Conservation (phyloP, 2,797 vertebrate genomes). For the Propithecus perrieri region DNA sequence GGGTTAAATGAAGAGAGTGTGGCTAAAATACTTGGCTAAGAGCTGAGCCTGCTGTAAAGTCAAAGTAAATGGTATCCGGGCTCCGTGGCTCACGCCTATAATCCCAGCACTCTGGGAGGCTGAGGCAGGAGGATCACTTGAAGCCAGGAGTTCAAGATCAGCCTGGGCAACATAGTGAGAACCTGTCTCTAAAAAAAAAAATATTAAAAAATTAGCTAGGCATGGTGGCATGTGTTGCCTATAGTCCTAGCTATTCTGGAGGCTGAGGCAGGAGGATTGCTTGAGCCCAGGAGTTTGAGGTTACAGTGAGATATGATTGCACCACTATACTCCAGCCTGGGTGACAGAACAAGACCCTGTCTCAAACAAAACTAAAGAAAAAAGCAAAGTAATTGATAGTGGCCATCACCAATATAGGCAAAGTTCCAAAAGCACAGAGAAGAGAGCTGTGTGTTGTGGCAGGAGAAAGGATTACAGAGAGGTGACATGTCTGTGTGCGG, state of each 20-base stretch:
- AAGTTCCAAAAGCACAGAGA: constrained; percentile 22
- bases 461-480: not conserved
- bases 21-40: not conserved
- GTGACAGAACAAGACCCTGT: not conserved
- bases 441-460: not conserved
- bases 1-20: not conserved
- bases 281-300: not conserved
- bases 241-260: not conserved
- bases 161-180: not conserved
- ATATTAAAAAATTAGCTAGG: not conserved
- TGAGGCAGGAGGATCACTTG: not conserved
- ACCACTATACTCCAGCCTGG: too few species aligned
- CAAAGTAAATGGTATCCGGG: not conserved
- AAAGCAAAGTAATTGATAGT: not conserved
- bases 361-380: not conserved
- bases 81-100: not conserved
- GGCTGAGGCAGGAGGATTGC: not conserved
- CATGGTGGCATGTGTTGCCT: not conserved
- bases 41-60: not conserved
- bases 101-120: not conserved
- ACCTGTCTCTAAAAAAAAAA: too few species aligned
- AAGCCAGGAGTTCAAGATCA: not conserved
- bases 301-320: not conserved
- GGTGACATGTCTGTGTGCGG: not conserved
- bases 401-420: not conserved